Conservation (phyloP, 2,888 invertebrate species). For the Deilephila porcellus region DNA sequence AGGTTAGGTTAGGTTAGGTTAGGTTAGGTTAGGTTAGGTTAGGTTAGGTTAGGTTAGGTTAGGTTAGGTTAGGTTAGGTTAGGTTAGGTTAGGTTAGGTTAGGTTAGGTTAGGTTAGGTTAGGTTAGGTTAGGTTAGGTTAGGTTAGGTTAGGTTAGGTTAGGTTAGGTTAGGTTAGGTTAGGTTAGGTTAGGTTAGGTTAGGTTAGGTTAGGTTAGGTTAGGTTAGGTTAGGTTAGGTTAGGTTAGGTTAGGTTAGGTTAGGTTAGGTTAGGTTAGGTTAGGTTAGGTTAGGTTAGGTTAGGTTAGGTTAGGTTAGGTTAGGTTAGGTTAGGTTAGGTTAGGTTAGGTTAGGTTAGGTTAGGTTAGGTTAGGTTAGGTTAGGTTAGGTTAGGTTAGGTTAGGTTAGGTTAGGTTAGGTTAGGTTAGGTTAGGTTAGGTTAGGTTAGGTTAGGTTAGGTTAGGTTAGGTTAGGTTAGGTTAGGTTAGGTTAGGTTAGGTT, state of each 20-base stretch:
- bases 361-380: slow-evolving; percentile 46
- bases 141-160: slow-evolving; percentile 43
- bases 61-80: slow-evolving; percentile 33
- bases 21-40: slow-evolving; percentile 36
- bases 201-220: slow-evolving; percentile 41
- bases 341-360: slow-evolving; percentile 44
- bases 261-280: background rate
- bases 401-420: slow-evolving; percentile 48
- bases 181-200: slow-evolving; percentile 48
- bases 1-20: slow-evolving; percentile 36
- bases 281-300: slow-evolving; percentile 25
- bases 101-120: slow-evolving; percentile 33
- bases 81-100: slow-evolving; percentile 34
- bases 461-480: slow-evolving; percentile 45
- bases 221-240: slow-evolving; percentile 1
- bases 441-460: slow-evolving; percentile 46
- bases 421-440: slow-evolving; percentile 46
- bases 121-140: slow-evolving; percentile 35
- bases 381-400: slow-evolving; percentile 45
- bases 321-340: slow-evolving; percentile 44
- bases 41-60: slow-evolving; percentile 36
- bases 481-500: slow-evolving; percentile 44
- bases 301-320: slow-evolving; percentile 24
- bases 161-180: slow-evolving; percentile 44
- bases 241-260: slow-evolving; percentile 1